A percentile compares a stretch with the other conserved stretches of the same genome.
phyloP scores from a whole-genome alignment of 2,113 vertebrate species.

The Sapayoa aenigma region DNA sequence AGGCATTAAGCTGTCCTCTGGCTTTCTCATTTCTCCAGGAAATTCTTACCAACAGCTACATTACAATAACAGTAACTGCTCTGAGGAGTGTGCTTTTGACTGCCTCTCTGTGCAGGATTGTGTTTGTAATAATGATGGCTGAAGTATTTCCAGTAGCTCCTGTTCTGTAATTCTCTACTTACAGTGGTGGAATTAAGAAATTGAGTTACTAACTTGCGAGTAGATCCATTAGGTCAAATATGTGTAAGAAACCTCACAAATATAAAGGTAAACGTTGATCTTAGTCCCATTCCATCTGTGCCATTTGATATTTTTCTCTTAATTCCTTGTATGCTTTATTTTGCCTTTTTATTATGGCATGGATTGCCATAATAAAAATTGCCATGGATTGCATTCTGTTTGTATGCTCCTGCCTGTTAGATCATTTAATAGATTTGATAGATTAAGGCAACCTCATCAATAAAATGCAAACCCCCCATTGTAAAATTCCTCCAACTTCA shows the following conservation, averaged over 20 bases:
- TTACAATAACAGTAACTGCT: background rate
- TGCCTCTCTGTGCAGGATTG: background rate
- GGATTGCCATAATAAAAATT: no score
- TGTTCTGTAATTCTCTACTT: background rate
- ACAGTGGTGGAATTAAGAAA: background rate
- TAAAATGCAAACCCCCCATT: background rate
- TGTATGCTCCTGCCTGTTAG: background rate
- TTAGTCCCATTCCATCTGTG: background rate
- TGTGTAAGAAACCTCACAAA: background rate
- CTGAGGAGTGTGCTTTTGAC: background rate
- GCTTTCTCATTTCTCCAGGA: slow-evolving; percentile 10
- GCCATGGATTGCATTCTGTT: background rate
- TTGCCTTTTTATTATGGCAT: background rate
- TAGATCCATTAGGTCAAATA: background rate
- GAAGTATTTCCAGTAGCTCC: background rate
- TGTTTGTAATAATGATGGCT: background rate
- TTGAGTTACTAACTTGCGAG: background rate
- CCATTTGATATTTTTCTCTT: background rate
- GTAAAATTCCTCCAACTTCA: background rate
- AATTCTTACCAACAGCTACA: background rate
- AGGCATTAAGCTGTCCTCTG: slow-evolving; percentile 1
- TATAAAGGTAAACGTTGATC: background rate
- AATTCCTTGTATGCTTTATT: background rate
- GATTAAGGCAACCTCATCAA: background rate
- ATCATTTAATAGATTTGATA: background rate